Percentiles rank a stretch among this genome's conserved stretches.
These are phyloP conservation scores for Galeopterus variegatus DNA, from an alignment of 2,113 vertebrate genomes.

Conservation along the genomic window DNA sequence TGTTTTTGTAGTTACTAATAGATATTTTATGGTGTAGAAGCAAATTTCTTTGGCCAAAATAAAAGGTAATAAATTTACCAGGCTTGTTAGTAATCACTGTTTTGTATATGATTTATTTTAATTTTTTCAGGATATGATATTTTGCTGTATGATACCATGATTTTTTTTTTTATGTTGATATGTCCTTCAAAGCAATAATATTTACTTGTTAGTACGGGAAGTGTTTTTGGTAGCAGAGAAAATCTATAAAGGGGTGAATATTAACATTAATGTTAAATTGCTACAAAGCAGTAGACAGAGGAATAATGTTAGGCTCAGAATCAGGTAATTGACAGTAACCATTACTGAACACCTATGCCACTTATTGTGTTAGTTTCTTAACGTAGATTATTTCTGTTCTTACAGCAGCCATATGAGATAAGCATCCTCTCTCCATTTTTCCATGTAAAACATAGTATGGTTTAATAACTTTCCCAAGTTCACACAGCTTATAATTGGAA, in stretches of 20 bases:
- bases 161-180: constrained; percentile 17
- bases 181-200: not conserved
- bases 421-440: not conserved
- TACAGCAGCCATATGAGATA: not conserved
- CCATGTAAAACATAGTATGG: not conserved
- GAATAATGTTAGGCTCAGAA: not conserved
- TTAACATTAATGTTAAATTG: not conserved
- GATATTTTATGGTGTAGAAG: constrained; percentile 35
- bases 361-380: not conserved
- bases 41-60: constrained; percentile 42
- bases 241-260: not conserved
- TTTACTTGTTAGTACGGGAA: constrained; percentile 47
- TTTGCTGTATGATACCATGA: not conserved
- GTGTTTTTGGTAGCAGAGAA: constrained; percentile 37
- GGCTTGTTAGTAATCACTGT: constrained; percentile 9
- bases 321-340: not conserved
- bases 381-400: not conserved
- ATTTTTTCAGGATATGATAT: constrained; percentile 17
- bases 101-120: not conserved
- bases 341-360: not conserved
- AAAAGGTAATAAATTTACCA: constrained; percentile 49
- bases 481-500: not conserved
- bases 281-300: not conserved
- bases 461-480: not conserved
- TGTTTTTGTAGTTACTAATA: constrained; percentile 63